These are phyloP conservation scores for Brachionus paranguensis DNA, from an alignment of 1,140 invertebrate genomes.

Conservation along the genomic window DNA sequence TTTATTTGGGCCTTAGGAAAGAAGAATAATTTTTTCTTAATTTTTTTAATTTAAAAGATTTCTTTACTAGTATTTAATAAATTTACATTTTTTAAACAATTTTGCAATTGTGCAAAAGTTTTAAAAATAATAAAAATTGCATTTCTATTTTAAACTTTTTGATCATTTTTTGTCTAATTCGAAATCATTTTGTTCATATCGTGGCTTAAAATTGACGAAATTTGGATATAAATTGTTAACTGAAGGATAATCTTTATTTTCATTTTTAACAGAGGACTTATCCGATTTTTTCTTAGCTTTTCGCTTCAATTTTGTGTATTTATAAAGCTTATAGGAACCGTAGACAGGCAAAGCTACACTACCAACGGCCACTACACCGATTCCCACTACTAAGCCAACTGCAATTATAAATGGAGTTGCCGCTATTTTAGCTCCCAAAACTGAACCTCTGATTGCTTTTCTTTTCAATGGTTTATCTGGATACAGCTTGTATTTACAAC, in stretches of 20 bases:
- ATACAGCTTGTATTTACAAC: constrained; percentile 54
- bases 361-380: not conserved
- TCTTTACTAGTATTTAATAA: not conserved
- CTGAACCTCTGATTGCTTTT: constrained; percentile 52
- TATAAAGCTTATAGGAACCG: not conserved
- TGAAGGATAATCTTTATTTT: not conserved
- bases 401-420: constrained; percentile 47
- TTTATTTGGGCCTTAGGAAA: not conserved
- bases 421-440: constrained; percentile 54
- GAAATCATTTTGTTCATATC: no score
- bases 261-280: not conserved
- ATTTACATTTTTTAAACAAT: not conserved
- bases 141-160: not conserved
- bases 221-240: not conserved
- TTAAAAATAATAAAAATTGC: not conserved
- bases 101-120: constrained; percentile 2
- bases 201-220: not conserved
- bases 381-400: constrained; percentile 44
- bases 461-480: constrained; percentile 52
- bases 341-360: not conserved
- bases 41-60: not conserved
- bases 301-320: not conserved
- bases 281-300: not conserved
- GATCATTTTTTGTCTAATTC: not conserved
- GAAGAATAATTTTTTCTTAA: not conserved